phyloP scores from a whole-genome alignment of 2,113 vertebrate species.

The cattle (Bos taurus) region DNA sequence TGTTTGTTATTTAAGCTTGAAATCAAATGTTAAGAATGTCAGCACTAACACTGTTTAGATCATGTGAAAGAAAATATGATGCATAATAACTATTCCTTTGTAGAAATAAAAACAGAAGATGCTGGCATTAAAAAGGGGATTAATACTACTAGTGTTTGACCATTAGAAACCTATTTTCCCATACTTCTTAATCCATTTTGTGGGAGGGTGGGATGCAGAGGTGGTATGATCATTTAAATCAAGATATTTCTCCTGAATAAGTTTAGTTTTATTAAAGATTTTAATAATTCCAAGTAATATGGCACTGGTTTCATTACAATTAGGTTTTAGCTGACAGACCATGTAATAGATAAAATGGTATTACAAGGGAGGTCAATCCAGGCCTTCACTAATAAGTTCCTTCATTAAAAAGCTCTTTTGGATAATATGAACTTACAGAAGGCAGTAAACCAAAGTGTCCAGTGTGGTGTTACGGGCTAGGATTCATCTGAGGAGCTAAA shows the following conservation, averaged over 20 bases:
- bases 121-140: background rate
- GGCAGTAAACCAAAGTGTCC: background rate
- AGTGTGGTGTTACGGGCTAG: background rate
- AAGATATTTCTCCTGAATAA: background rate
- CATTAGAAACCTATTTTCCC: background rate
- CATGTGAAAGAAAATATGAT: background rate
- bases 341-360: background rate
- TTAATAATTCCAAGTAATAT: slow-evolving; percentile 18
- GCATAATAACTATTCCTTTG: background rate
- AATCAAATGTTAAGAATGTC: slow-evolving; percentile 11
- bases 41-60: background rate
- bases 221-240: background rate
- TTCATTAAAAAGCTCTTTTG: background rate
- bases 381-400: background rate
- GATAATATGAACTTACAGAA: background rate
- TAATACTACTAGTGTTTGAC: background rate
- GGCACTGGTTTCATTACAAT: background rate
- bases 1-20: slow-evolving; percentile 2
- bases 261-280: slow-evolving; percentile 27
- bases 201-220: no score
- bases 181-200: background rate
- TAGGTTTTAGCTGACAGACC: background rate
- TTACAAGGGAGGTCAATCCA: background rate
- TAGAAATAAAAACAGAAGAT: slow-evolving; percentile 13
- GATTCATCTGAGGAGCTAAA: background rate